Evolutionary conservation across 2,888 invertebrate species (phyloP).

Genomic region (Spilarctia lutea): DNA sequence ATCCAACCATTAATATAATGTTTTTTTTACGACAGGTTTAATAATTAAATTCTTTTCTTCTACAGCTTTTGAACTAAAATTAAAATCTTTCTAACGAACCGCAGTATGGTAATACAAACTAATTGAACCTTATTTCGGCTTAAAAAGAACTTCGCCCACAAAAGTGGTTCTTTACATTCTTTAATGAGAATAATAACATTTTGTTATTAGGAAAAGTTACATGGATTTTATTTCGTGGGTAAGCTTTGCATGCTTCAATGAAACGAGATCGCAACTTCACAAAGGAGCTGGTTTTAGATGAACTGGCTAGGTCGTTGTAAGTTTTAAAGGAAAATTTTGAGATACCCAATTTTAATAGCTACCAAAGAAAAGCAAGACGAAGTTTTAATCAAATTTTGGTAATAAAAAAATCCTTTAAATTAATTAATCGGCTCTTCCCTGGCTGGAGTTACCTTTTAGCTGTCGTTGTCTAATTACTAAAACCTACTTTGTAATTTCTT

Average conservation of each 20-base stretch:
- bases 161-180: conserved; percentile 26
- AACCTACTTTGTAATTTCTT: background rate
- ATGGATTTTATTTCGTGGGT: conserved; percentile 19
- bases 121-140: conserved; percentile 40
- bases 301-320: conserved; percentile 7
- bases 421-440: conserved; percentile 9
- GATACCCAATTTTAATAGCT: conserved; percentile 2
- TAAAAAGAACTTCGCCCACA: conserved; percentile 30
- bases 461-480: background rate
- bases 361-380: background rate
- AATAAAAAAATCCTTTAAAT: conserved; percentile 4
- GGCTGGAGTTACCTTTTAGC: background rate
- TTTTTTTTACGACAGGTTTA: conserved; percentile 11
- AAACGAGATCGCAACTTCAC: conserved; percentile 29
- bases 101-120: conserved; percentile 31
- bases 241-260: conserved; percentile 23
- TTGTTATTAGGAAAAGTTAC: conserved; percentile 45
- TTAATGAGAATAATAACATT: conserved; percentile 47
- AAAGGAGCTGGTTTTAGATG: conserved; percentile 14
- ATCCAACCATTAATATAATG: background rate
- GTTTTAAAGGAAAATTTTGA: conserved; percentile 7
- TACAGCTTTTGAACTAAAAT: background rate
- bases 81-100: conserved; percentile 18
- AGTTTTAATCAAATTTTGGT: conserved; percentile 22
- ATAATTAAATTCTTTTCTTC: conserved; percentile 11